Conservation (phyloP, 2,113 vertebrate genomes). For the Grallaria varia region DNA sequence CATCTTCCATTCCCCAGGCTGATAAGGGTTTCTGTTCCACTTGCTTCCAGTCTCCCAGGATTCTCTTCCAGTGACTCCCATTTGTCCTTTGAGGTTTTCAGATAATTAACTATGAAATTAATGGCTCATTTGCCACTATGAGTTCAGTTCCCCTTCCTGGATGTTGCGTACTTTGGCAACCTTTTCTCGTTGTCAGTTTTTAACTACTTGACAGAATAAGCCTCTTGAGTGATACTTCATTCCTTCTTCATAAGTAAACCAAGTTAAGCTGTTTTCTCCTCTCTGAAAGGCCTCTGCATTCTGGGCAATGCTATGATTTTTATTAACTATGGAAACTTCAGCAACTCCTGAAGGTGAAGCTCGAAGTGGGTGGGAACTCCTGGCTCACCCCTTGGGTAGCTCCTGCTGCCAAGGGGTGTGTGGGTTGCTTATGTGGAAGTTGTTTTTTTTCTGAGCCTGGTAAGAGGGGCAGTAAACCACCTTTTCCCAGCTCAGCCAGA, state of each 20-base stretch:
- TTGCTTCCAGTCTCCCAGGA: not conserved
- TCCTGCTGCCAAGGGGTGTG: not conserved
- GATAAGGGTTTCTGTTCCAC: not conserved
- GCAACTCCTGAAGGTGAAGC: not conserved
- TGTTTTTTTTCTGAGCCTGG: not conserved
- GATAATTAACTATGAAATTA: slow-evolving; percentile 33
- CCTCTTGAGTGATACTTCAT: not conserved
- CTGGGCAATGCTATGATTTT: not conserved
- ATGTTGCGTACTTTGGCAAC: slow-evolving; percentile 8
- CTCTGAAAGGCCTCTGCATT: not conserved
- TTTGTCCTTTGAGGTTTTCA: slow-evolving; percentile 40
- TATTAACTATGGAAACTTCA: not conserved
- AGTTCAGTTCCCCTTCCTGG: slow-evolving; percentile 38
- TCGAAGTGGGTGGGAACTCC: not conserved
- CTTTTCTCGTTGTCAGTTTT: not conserved
- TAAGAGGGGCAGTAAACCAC: not conserved
- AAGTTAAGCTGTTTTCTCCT: not conserved
- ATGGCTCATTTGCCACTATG: not conserved
- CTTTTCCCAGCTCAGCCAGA: not conserved
- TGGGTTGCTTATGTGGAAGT: not conserved
- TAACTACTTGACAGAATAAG: not conserved
- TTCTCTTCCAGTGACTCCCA: slow-evolving; percentile 4
- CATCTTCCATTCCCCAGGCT: not conserved
- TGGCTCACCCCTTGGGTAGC: not conserved
- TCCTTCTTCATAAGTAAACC: not conserved